A percentile compares a stretch with the other conserved stretches of the same genome.
phyloP scores from a whole-genome alignment of 1,140 invertebrate species.

The Cherax quadricarinatus region DNA sequence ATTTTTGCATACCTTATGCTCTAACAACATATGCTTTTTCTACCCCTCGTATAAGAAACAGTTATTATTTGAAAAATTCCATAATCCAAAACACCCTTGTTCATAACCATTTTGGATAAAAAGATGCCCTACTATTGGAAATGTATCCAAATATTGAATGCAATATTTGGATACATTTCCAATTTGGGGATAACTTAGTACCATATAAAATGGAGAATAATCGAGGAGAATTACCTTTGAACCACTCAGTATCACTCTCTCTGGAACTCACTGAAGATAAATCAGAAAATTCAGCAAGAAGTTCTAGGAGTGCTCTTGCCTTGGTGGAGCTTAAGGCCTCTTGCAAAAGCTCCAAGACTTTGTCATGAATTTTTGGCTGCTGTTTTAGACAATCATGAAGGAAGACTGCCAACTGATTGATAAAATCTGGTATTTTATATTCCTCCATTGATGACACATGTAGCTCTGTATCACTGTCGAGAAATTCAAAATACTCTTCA shows the following conservation, averaged over 20 bases:
- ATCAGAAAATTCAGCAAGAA: conserved; percentile 2
- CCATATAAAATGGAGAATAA: neutral
- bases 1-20: too few relatives aligned
- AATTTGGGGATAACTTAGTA: neutral
- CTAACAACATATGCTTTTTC: too few relatives aligned
- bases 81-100: too few relatives aligned
- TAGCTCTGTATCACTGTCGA: conserved; percentile 13
- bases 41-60: too few relatives aligned
- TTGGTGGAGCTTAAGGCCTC: neutral
- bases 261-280: neutral
- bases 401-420: conserved; percentile 39
- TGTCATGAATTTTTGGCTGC: conserved; percentile 32
- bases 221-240: conserved; percentile 18
- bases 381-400: conserved; percentile 33
- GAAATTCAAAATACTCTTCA: conserved; percentile 45
- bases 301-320: conserved; percentile 10
- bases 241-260: conserved; percentile 28
- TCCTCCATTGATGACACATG: neutral
- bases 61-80: too few relatives aligned
- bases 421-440: neutral
- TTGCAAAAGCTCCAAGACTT: conserved; percentile 24
- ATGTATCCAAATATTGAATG: too few relatives aligned
- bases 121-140: too few relatives aligned
- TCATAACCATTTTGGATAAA: too few relatives aligned
- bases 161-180: too few relatives aligned